A percentile compares a stretch with the other conserved stretches of the same genome.
Evolutionary conservation across 2,888 invertebrate genomes (phyloP).

Genomic region (Tenthredo livida): DNA sequence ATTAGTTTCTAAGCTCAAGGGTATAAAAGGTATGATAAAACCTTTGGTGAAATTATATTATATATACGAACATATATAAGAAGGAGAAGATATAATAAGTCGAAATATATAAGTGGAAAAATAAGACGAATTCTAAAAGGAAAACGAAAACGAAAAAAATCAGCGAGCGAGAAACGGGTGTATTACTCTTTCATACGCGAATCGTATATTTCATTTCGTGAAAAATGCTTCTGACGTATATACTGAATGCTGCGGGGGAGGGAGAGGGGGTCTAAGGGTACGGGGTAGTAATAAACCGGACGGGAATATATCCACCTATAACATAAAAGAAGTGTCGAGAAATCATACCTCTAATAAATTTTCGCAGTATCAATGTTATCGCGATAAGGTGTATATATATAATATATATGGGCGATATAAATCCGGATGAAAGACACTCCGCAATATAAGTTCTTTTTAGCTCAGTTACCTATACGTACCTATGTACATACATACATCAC

Average conservation of each 20-base stretch:
- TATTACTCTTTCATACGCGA: constrained; percentile 11
- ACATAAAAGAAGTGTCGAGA: not conserved
- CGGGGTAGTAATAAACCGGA: not conserved
- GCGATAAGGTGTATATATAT: not conserved
- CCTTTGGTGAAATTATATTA: not conserved
- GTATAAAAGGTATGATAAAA: not conserved
- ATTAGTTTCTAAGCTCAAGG: not conserved
- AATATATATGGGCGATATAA: not conserved
- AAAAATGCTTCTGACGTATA: not conserved
- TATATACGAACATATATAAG: not conserved
- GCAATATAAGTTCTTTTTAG: too few relatives aligned
- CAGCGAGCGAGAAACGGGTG: not conserved
- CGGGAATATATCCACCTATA: not conserved
- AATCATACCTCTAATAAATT: not conserved
- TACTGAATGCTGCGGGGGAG: not conserved
- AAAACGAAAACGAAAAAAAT: not conserved
- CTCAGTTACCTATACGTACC: too few relatives aligned
- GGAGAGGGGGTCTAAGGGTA: not conserved
- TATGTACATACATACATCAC: too few relatives aligned
- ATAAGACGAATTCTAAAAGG: not conserved
- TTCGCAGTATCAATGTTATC: not conserved
- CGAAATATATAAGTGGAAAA: not conserved
- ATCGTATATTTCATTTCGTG: not conserved
- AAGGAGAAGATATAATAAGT: not conserved
- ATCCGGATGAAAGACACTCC: too few relatives aligned